Evolutionary conservation across 2,113 vertebrate species (phyloP).

Genomic region (Notiomystis cincta): DNA sequence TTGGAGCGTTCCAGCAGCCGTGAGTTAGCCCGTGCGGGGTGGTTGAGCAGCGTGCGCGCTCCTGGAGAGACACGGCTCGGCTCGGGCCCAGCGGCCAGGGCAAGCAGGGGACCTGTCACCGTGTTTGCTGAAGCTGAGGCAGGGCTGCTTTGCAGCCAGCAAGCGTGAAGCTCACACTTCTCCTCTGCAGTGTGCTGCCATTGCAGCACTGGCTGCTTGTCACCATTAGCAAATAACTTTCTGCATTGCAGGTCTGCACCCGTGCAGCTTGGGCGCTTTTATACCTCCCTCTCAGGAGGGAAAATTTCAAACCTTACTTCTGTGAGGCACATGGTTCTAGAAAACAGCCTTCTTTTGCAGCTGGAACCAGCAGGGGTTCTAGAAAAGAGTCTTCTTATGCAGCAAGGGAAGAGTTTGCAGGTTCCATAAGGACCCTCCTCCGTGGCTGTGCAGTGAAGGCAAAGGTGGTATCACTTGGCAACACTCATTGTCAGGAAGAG

Average conservation of each 20-base stretch:
- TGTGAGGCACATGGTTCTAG: background rate
- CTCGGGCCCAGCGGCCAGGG: too few relatives aligned
- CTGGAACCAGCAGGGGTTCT: background rate
- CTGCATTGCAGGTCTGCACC: background rate
- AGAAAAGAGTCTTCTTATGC: too few relatives aligned
- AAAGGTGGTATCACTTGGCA: background rate
- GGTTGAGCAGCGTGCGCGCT: background rate
- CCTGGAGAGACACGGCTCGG: too few relatives aligned
- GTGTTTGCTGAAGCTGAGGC: background rate
- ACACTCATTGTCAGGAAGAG: background rate
- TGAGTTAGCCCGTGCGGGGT: background rate
- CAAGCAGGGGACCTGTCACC: background rate
- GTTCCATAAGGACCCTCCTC: background rate
- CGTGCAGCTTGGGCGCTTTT: background rate
- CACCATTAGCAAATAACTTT: background rate
- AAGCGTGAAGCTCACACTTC: background rate
- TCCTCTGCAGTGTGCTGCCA: background rate
- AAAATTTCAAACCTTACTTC: background rate
- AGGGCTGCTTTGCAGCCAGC: conserved; percentile 7
- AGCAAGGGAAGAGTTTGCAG: background rate
- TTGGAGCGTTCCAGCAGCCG: background rate
- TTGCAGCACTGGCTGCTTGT: background rate
- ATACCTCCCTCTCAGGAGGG: background rate
- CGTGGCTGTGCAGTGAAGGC: background rate
- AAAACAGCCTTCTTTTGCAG: background rate